A percentile compares a stretch with the other conserved stretches of the same genome.
Evolutionary conservation across 2,888 invertebrate genomes (phyloP).

Genomic region (Cosmopolites sordidus): DNA sequence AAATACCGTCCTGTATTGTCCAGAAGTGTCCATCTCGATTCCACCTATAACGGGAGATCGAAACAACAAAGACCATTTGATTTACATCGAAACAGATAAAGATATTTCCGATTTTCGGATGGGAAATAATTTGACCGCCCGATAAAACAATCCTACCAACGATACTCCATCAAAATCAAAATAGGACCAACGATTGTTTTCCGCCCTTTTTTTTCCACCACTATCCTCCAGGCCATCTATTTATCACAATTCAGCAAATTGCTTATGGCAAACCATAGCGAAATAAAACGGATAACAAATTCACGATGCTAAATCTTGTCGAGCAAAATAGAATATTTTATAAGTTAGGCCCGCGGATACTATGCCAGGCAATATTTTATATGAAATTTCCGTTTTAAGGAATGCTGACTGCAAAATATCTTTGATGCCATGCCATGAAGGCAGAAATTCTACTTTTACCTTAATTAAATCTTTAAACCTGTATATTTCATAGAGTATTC

Average conservation of each 20-base stretch:
- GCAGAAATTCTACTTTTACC: not conserved
- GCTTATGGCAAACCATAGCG: slow-evolving; percentile 1
- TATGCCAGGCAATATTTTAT: slow-evolving; percentile 8
- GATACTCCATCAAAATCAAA: too few relatives aligned
- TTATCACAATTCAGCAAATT: slow-evolving; percentile 1
- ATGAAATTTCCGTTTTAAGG: slow-evolving; percentile 9
- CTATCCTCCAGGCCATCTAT: too few relatives aligned
- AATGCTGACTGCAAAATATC: not conserved
- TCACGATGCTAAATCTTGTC: slow-evolving; percentile 1
- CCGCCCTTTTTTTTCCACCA: too few relatives aligned
- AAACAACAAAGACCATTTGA: too few relatives aligned
- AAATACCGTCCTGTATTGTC: not conserved
- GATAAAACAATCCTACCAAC: too few relatives aligned
- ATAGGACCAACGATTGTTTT: too few relatives aligned
- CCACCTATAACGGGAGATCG: too few relatives aligned
- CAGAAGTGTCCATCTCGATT: not conserved
- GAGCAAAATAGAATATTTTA: slow-evolving; percentile 10
- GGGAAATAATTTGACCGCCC: too few relatives aligned
- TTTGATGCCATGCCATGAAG: not conserved
- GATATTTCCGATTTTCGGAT: too few relatives aligned
- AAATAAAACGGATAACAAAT: slow-evolving; percentile 8
- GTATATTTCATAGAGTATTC: too few relatives aligned
- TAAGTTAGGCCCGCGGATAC: not conserved
- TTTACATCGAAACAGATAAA: too few relatives aligned
- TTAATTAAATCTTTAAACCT: too few relatives aligned